Evolutionary conservation across 2,888 invertebrate genomes (phyloP), one percentile per base, ranked within the genome.

Genomic region (Chymomyza caudatula): DNA sequence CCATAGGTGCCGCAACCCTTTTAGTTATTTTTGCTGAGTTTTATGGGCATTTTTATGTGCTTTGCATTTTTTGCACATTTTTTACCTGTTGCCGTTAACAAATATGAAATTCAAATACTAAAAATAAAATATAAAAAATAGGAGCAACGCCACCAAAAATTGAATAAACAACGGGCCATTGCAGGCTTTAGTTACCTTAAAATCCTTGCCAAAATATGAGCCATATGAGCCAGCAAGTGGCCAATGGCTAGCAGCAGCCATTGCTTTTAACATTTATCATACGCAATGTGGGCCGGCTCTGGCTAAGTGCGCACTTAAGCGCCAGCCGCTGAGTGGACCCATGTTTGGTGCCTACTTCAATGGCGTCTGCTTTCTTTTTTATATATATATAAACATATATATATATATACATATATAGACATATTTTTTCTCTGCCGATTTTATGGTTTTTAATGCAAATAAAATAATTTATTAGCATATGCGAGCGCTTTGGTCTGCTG

Each of bases 391-490:
- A 4, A 17, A 52, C 17, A 52, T 22, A 17, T 23, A 23, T 52
- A 22, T 51, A 4, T 23, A 51, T 15, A 22, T 51, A 1, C 19
- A 22, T 19, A 22, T 51, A 22, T 17, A 44, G 5, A 19, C n/a
- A 17, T 47, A 1, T 47, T 57, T 42, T 19, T 47, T 29, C 52
- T 29, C 37, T 49, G 57, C 60, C 55, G 57, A 61, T 69, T 64
- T 73, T 60, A 69, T 72, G 67, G 63, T 60, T 72, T 71, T 73
- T 64, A 67, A 67, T 49, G 63, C 60, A 73, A 73, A 73, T 73
- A 62, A 73, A 67, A 73, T 70, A 65, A 73, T 73, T 73, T 73
- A 73, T 73, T 73, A 73, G 69, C 69, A 73, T 66, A 68, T 52
- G 63, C 54, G 44, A 29, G 19, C 8, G 53, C n/a, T 25, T 5